Conservation (phyloP, 2,888 invertebrate genomes). For the Koerneria pararmatus region DNA sequence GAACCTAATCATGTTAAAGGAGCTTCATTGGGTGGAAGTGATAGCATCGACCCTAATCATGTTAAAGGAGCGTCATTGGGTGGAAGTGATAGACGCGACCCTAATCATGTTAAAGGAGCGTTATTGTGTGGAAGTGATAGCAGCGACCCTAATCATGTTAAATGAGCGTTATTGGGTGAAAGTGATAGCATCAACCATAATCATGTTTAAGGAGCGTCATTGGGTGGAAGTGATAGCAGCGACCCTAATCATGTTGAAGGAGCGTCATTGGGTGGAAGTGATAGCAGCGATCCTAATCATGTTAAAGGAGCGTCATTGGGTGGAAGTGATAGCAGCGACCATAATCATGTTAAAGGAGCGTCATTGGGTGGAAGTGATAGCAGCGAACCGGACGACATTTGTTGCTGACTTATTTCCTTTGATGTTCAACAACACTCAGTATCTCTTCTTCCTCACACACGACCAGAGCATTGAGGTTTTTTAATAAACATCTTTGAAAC, state of each 20-base stretch:
- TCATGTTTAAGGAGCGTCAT: slow-evolving; percentile 1
- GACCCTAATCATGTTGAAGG: slow-evolving; percentile 10
- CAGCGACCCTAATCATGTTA: slow-evolving; percentile 15
- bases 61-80: slow-evolving; percentile 19
- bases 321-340: background rate
- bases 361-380: slow-evolving; percentile 23
- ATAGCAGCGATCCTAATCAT: slow-evolving; percentile 20
- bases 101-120: background rate
- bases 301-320: slow-evolving; percentile 7
- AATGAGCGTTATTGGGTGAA: background rate
- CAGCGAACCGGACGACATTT: slow-evolving; percentile 39
- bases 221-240: background rate
- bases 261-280: slow-evolving; percentile 17
- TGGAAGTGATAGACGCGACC: slow-evolving; percentile 21
- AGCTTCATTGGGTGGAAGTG: background rate
- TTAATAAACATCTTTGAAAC: too few relatives aligned
- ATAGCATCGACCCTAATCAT: background rate
- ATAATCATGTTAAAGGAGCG: slow-evolving; percentile 15
- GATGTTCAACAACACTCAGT: slow-evolving; percentile 53
- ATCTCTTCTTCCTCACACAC: slow-evolving; percentile 45
- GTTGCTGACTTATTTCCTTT: slow-evolving; percentile 40
- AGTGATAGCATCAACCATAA: background rate
- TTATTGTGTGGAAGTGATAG: slow-evolving; percentile 16
- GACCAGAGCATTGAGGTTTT: slow-evolving; percentile 38
- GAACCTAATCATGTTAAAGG: slow-evolving; percentile 14